Conservation (phyloP, 2,888 invertebrate species). For the Eustalomyia histrio region DNA sequence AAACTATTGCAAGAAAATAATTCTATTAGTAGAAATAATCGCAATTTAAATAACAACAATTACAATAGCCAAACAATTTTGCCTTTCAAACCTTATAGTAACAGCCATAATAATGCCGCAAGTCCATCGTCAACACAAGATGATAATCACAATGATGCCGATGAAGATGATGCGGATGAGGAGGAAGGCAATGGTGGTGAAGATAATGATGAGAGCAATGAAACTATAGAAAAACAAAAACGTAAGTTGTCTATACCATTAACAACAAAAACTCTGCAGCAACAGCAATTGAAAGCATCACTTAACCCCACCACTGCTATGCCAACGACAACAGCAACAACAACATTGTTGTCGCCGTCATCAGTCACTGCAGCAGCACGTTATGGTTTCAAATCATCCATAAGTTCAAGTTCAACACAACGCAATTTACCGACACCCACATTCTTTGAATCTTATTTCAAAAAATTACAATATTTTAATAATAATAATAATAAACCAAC, state of each 20-base stretch:
- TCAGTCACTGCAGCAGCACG: slow-evolving; percentile 26
- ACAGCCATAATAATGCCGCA: slow-evolving; percentile 69
- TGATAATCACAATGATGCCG: slow-evolving; percentile 66
- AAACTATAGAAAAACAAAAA: slow-evolving; percentile 76
- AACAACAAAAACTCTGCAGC: slow-evolving; percentile 66
- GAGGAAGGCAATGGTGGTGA: slow-evolving; percentile 69
- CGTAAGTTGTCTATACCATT: slow-evolving; percentile 73
- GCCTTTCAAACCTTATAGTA: slow-evolving; percentile 71
- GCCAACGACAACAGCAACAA: slow-evolving; percentile 61
- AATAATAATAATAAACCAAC: slow-evolving; percentile 67
- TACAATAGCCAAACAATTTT: slow-evolving; percentile 62
- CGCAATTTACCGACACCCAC: slow-evolving; percentile 67
- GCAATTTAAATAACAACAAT: slow-evolving; percentile 52
- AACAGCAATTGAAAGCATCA: slow-evolving; percentile 63
- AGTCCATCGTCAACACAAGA: slow-evolving; percentile 62
- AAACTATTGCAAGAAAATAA: slow-evolving; percentile 72
- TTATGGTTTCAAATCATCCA: slow-evolving; percentile 42
- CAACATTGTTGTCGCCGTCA: slow-evolving; percentile 59
- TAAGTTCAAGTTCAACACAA: slow-evolving; percentile 30
- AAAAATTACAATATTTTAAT: slow-evolving; percentile 75
- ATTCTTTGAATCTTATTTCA: slow-evolving; percentile 78
- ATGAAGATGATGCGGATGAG: slow-evolving; percentile 50
- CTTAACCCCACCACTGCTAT: slow-evolving; percentile 66
- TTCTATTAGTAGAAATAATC: slow-evolving; percentile 52
- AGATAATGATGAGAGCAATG: slow-evolving; percentile 76